These are phyloP conservation scores for Folsomia candida DNA, from an alignment of 2,888 invertebrate species.

Conservation along the genomic window DNA sequence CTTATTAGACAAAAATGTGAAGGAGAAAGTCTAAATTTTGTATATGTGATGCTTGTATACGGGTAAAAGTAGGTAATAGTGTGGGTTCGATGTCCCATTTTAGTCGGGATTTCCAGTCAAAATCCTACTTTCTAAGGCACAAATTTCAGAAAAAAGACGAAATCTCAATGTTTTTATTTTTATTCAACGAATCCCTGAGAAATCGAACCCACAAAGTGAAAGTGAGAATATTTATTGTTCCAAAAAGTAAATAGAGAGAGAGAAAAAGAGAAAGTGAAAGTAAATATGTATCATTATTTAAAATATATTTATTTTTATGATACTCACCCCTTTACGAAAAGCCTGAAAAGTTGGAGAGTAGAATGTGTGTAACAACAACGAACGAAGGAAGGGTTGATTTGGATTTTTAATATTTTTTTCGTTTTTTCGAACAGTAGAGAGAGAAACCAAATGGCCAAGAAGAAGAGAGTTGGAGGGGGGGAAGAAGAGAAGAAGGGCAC, in stretches of 20 bases:
- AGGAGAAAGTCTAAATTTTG: background rate
- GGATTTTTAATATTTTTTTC: slow-evolving; percentile 29
- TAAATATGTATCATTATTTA: slow-evolving; percentile 21
- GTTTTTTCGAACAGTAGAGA: slow-evolving; percentile 44
- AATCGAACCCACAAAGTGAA: no score
- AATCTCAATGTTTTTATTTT: no score
- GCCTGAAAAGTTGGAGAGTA: slow-evolving; percentile 47
- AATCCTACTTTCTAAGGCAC: no score
- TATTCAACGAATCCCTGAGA: no score
- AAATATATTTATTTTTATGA: slow-evolving; percentile 36
- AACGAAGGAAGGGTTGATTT: slow-evolving; percentile 19
- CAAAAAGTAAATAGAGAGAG: background rate
- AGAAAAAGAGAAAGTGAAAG: background rate
- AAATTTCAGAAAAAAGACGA: no score
- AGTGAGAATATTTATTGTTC: no score
- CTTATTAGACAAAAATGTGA: no score
- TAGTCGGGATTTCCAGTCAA: no score
- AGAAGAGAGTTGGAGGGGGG: no score
- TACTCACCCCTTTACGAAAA: slow-evolving; percentile 52
- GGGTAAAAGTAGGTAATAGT: background rate
- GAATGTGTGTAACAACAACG: slow-evolving; percentile 11
- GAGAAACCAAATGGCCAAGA: slow-evolving; percentile 51
- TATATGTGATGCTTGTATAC: background rate
- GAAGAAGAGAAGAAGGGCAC: no score
- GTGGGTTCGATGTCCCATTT: no score